Evolutionary conservation across 1,140 invertebrate species (phyloP), one percentile per base, ranked within the genome.

Genomic region (Neodiprion fabricii): DNA sequence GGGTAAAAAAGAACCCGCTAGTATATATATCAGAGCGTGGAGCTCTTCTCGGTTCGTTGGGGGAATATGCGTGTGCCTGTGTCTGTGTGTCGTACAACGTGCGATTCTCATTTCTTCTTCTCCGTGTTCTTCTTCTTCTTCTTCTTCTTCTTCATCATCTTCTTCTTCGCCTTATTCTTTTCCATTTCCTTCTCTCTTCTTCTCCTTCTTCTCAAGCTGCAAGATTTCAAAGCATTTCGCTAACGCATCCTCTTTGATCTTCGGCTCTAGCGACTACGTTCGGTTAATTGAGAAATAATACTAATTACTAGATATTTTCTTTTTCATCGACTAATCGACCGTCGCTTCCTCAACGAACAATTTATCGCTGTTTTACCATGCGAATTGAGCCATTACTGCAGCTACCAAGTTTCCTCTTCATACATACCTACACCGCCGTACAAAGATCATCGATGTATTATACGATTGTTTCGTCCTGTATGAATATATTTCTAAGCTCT

Each of bases 221-320:
- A 40, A 40, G 28, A 40, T 40, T 40, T 40, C 28, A 40, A 40
- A 40, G 28, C 28, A 40, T 5, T 40, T 40, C 2, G 28, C 28
- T 2, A 40, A 40, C 28, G 28, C 28, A 40, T 61, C 53, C 53
- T 17, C 53, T 61, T 61, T 61, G 53, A 61, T 61, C 53, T 61
- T 61, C 11, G 53, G 53, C 53, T 61, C 53, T 17, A 61, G 53
- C 53, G 53, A 61, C 3, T 61, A 12, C 53, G 9, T 61, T 61
- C 53, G 53, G 11, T 61, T 69, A 69, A 69, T 69, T 69, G 67
- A 69, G 67, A 14, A 69, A 69, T 14, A 69, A 69, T 69, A 69
- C 21, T 69, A 69, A 69, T 69, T 21, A 21, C 67, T 69, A 21
- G 11, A 65, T 21, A 23, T 69, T 69, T 69, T 14, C 12, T 69